Conservation (phyloP, 2,797 vertebrate genomes). For the Anisognathus igniventris region DNA sequence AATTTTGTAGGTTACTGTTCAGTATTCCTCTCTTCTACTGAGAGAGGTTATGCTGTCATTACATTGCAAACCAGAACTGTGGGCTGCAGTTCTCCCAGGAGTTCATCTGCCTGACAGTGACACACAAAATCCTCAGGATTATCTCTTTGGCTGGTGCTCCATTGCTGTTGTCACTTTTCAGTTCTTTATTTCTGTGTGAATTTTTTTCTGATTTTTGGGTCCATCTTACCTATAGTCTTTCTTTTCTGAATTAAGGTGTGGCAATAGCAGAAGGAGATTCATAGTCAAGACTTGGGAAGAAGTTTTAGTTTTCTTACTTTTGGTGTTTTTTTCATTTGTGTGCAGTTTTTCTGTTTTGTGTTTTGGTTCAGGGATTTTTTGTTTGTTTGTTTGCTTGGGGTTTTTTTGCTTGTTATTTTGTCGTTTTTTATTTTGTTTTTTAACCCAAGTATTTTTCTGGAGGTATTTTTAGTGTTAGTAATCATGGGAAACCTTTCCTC, state of each 20-base stretch:
- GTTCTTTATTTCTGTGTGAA: background rate
- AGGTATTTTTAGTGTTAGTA: background rate
- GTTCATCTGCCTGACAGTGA: background rate
- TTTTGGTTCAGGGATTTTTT: background rate
- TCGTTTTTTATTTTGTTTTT: background rate
- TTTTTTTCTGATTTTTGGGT: background rate
- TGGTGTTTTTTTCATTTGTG: background rate
- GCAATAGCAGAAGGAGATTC: background rate
- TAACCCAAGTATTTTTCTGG: background rate
- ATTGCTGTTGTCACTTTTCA: background rate
- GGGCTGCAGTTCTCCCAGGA: background rate
- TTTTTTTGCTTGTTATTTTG: background rate
- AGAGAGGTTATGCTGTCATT: background rate
- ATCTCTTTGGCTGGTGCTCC: background rate
- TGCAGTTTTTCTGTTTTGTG: background rate
- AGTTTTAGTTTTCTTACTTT: background rate
- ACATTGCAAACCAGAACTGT: background rate
- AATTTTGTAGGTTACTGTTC: background rate
- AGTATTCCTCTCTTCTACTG: background rate
- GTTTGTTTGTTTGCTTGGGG: background rate
- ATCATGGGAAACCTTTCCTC: background rate
- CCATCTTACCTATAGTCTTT: background rate
- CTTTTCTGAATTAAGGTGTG: background rate
- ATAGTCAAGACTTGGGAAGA: background rate
- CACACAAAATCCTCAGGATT: background rate